Evolutionary conservation across 2,113 vertebrate genomes (phyloP), one percentile per base, ranked within the genome.

Genomic region (Acanthochromis polyacanthus): DNA sequence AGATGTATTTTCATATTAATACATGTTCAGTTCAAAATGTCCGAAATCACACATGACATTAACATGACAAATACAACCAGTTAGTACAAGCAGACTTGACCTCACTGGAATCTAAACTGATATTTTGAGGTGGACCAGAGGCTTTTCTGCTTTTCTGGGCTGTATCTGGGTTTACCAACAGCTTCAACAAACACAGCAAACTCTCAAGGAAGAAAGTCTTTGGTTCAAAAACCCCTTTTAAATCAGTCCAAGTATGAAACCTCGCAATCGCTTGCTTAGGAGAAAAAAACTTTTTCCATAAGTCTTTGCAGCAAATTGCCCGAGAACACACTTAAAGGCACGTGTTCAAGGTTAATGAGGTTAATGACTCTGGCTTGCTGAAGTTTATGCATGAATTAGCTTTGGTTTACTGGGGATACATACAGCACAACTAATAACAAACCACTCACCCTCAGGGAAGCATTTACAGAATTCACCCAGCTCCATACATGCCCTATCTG

Each of bases 141-240:
- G 32, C 32, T 36, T 36, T 36, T 36, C 7, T 36, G 32, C 8
- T 36, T 36, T 36, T 36, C 32, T 36, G 16, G 63, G 63, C 30
- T 16, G 17, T 5, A 11, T 5, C 0, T 16, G 25, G 43, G 30
- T 30, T 40, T 28, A 0, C 53, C 36, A 63, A 10, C 69, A 78
- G 71, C 46, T 75, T 70, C 28, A 20, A 5, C 25, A 43, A 70
- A 69, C 4, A 23, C 6, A 46, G 1, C 40, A 46, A 55, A 64
- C 52, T 46, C 70, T 74, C 75, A 68, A 20, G 6, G 36, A 50
- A n/a, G 59, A 48, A 43, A 23, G 46, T 12, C 16, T 59, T 56
- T 23, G 40, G 14, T 30, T 9, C 1, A 36, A 40, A 48, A 62
- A 7, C 4, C 11, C 5, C 22, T 45, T 4, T 25, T 4, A 10